phyloP scores from a whole-genome alignment of 2,113 vertebrate species.

The Polypterus senegalus region DNA sequence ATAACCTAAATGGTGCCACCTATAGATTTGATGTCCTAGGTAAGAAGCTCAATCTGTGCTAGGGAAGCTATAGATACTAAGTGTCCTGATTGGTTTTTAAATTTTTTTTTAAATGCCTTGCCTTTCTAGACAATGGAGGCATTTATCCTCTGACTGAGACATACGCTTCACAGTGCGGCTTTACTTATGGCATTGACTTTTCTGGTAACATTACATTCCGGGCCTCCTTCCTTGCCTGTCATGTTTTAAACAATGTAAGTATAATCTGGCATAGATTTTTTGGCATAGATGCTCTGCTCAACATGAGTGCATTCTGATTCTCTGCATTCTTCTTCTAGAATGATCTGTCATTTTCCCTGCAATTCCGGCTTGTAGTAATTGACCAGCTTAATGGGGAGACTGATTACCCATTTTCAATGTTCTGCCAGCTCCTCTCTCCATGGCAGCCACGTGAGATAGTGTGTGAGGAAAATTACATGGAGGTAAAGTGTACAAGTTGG shows the following conservation, averaged over 20 bases:
- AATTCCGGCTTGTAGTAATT: constrained; percentile 24
- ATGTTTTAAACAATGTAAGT: constrained; percentile 29
- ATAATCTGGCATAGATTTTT: background rate
- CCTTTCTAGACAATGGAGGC: constrained; percentile 23
- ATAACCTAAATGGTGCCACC: constrained; percentile 16
- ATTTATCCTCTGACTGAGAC: constrained; percentile 21
- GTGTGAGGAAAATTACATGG: constrained; percentile 49
- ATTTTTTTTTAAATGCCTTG: background rate
- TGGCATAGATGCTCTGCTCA: too few relatives aligned
- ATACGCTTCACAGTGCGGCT: constrained; percentile 38
- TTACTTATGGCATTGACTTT: constrained; percentile 18
- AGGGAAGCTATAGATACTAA: background rate
- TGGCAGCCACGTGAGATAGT: constrained; percentile 36
- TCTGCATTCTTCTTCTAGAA: constrained; percentile 19
- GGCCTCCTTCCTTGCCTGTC: constrained; percentile 47
- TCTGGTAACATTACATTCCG: constrained; percentile 19
- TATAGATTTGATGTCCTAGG: constrained; percentile 31
- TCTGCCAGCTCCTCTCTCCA: constrained; percentile 19
- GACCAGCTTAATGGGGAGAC: constrained; percentile 10
- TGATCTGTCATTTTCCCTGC: constrained; percentile 19
- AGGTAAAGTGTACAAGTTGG: constrained; percentile 23
- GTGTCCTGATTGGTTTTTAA: background rate
- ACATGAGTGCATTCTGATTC: background rate
- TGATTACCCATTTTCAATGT: constrained; percentile 22
- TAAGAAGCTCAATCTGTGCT: constrained; percentile 5